Evolutionary conservation across 2,113 vertebrate species (phyloP).

Genomic region (Oncorhynchus mykiss): DNA sequence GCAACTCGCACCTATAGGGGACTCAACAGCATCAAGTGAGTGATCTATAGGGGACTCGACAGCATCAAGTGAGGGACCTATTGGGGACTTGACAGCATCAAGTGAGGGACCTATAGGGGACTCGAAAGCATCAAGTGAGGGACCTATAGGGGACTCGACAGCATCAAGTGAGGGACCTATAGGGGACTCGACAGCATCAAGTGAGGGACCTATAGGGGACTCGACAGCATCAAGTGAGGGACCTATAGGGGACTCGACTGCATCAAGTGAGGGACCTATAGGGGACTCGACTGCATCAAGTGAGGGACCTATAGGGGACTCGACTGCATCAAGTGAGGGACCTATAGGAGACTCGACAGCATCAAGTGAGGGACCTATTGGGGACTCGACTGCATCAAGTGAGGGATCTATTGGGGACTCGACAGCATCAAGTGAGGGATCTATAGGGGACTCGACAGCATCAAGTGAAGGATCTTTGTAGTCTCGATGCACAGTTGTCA

Average conservation of each 20-base stretch:
- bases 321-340: slow-evolving; percentile 81
- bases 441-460: too few relatives aligned
- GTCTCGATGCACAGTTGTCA: too few relatives aligned
- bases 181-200: slow-evolving; percentile 77
- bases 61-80: slow-evolving; percentile 78
- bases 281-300: slow-evolving; percentile 79
- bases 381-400: slow-evolving; percentile 83
- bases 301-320: slow-evolving; percentile 77
- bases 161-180: slow-evolving; percentile 79
- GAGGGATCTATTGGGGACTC: slow-evolving; percentile 50
- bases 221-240: slow-evolving; percentile 81
- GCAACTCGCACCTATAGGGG: slow-evolving; percentile 72
- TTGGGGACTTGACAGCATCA: slow-evolving; percentile 76
- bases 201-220: slow-evolving; percentile 79
- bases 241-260: slow-evolving; percentile 74
- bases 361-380: slow-evolving; percentile 78
- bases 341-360: slow-evolving; percentile 75
- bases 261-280: slow-evolving; percentile 79
- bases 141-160: slow-evolving; percentile 72
- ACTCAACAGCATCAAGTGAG: slow-evolving; percentile 78
- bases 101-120: slow-evolving; percentile 69
- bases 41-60: slow-evolving; percentile 72
- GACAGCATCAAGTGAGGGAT: slow-evolving; percentile 81
- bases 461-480: too few relatives aligned
- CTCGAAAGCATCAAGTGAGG: slow-evolving; percentile 78